Evolutionary conservation across 2,797 vertebrate species (phyloP).

Genomic region (Epinephelus malabaricus): DNA sequence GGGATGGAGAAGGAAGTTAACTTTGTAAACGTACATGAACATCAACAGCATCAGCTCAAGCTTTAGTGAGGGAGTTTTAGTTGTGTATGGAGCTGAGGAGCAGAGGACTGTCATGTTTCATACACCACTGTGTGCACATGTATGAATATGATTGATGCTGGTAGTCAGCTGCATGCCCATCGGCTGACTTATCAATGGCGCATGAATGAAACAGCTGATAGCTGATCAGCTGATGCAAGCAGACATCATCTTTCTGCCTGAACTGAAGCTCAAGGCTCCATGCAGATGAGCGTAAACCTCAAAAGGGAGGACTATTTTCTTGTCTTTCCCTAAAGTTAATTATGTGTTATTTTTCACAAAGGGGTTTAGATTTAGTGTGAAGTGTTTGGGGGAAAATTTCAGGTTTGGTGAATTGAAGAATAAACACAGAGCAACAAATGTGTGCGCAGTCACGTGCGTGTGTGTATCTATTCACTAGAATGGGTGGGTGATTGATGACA

Average conservation of each 20-base stretch:
- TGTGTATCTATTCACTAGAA: conserved; percentile 48
- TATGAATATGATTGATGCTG: conserved; percentile 3
- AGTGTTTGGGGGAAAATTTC: conserved; percentile 49
- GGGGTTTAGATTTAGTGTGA: conserved; percentile 34
- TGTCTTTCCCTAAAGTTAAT: conserved; percentile 39
- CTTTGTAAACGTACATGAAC: background rate
- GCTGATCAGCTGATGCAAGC: conserved; percentile 34
- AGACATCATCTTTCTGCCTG: background rate
- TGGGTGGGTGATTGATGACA: conserved; percentile 61
- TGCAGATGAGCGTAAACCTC: conserved; percentile 18
- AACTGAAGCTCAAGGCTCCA: conserved; percentile 8
- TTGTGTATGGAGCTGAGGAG: conserved; percentile 9
- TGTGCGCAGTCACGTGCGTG: conserved; percentile 37
- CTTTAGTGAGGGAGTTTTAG: background rate
- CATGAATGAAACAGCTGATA: conserved; percentile 22
- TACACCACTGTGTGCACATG: background rate
- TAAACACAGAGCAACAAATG: conserved; percentile 38
- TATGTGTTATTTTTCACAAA: conserved; percentile 27
- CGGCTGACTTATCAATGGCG: conserved; percentile 18
- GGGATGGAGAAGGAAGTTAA: conserved; percentile 5
- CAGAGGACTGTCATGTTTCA: background rate
- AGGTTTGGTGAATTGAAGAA: conserved; percentile 38
- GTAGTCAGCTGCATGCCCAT: background rate
- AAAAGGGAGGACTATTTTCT: background rate
- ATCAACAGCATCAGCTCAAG: background rate